These are phyloP conservation scores for Eclectus roratus DNA, from an alignment of 2,113 vertebrate species.

Conservation along the genomic window DNA sequence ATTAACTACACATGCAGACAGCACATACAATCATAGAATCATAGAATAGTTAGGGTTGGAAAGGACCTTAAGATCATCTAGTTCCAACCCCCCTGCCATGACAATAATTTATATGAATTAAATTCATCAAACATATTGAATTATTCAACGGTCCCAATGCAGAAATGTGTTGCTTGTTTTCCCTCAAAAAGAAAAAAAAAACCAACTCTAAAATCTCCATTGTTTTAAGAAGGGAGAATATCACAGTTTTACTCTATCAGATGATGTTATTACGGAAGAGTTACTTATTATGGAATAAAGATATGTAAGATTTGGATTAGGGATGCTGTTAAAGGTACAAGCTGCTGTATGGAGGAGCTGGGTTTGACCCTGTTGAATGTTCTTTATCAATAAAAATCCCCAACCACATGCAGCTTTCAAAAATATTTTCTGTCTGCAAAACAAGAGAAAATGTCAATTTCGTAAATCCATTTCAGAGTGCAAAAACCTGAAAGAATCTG, in stretches of 20 bases:
- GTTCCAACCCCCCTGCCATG: too few relatives aligned
- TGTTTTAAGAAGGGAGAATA: neutral
- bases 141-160: neutral
- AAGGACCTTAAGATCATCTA: too few relatives aligned
- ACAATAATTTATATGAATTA: neutral
- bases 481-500: neutral
- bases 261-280: neutral
- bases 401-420: neutral
- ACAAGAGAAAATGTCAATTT: neutral
- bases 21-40: neutral
- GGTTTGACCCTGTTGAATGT: neutral
- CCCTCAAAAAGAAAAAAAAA: neutral
- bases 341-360: neutral
- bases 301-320: neutral
- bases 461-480: neutral
- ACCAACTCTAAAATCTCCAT: neutral
- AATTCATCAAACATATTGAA: conserved; percentile 1
- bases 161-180: neutral
- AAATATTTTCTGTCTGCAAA: neutral
- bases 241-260: neutral
- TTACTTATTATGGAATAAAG: neutral
- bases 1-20: neutral
- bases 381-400: neutral
- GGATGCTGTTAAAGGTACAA: neutral
- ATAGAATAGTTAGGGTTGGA: too few relatives aligned